These are phyloP conservation scores for Sternotherus odoratus DNA, from an alignment of 2,797 vertebrate genomes.

Conservation along the genomic window DNA sequence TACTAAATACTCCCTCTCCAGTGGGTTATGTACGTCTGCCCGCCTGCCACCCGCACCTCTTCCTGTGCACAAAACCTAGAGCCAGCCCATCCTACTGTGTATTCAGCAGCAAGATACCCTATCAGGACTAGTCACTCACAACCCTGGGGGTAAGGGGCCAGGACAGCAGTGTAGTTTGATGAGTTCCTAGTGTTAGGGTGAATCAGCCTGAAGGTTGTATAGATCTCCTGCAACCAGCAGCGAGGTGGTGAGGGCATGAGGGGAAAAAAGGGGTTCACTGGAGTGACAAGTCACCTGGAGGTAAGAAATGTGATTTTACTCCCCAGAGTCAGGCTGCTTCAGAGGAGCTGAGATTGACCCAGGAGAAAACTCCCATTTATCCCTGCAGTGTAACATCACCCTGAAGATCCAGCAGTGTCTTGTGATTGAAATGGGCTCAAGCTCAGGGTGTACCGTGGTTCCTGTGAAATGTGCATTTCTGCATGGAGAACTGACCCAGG, in stretches of 20 bases:
- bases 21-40: neutral
- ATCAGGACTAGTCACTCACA: neutral
- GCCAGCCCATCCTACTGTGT: neutral
- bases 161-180: neutral
- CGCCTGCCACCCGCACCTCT: neutral
- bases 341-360: neutral
- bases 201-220: neutral
- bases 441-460: neutral
- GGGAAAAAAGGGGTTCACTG: neutral
- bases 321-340: neutral
- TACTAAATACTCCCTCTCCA: neutral
- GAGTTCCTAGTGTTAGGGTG: neutral
- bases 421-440: neutral
- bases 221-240: neutral
- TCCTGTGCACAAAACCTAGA: neutral
- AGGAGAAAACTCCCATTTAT: neutral
- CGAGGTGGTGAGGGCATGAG: neutral
- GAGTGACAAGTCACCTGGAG: neutral
- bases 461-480: neutral
- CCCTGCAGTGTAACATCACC: fast-evolving
- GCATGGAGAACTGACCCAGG: neutral
- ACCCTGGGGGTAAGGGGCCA: neutral
- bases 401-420: neutral
- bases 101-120: neutral
- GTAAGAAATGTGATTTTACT: neutral